Base-by-base conservation (phyloP, 2,113 vertebrate species). In the Vulpes lagopus region DNA sequence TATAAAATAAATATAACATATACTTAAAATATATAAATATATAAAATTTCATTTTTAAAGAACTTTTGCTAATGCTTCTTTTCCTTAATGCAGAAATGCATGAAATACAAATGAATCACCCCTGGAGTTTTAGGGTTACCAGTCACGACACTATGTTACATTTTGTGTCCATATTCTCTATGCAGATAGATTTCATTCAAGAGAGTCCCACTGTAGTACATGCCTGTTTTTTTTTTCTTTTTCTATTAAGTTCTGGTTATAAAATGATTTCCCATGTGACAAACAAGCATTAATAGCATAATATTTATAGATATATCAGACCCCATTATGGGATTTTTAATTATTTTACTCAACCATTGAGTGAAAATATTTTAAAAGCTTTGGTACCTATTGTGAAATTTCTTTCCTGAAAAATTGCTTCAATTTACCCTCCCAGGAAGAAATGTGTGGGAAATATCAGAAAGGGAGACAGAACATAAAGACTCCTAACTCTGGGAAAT, bases 1-100 rank as follows among this genome's bases (percentile, higher is more conserved):
- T 43, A 43, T 43, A 43, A 43, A 43, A 43, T 43, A 43, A 43
- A 43, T 43, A 43, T 43, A 43, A 43, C 43, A 43, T 43, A 43
- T 43, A 6, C 43, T 43, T 43, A 43, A 43, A 7, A 43, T 43
- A 43, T 43, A 43, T 43, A 43, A 43, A 43, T 43, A 43, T 0
- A 20, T 10, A 17, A 7, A 32, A 85, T 93, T 65, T 95, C 73
- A 69, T 51, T 97, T 94, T 90, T 74, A 92, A 79, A 67, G 92
- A 30, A 53, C 79, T 57, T n/a, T 60, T 27, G 11, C 32, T 82
- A 32, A 79, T 30, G 8, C 22, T 89, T 78, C 19, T 85, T 89
- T 95, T 64, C 81, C 78, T 92, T 57, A 69, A 55, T 27, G 10
- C 14, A 85, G 2, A 92, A 67, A 83, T 65, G 11, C 62, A 84